These are phyloP conservation scores for Nomada hirtipes DNA, from an alignment of 2,888 invertebrate species.

Conservation along the genomic window DNA sequence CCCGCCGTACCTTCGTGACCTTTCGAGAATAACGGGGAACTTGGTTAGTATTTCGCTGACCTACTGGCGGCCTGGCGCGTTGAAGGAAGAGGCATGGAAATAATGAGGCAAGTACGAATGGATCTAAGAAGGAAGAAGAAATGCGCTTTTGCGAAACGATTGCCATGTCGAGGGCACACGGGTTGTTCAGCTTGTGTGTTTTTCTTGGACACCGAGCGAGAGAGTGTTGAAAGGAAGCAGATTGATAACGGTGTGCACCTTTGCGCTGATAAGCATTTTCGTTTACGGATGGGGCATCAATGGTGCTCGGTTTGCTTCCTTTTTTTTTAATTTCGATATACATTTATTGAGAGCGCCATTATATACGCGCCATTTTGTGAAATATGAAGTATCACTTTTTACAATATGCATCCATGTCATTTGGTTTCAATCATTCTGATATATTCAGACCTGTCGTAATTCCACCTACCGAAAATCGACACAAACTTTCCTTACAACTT, in stretches of 20 bases:
- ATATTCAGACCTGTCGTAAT: no score
- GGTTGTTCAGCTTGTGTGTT: conserved; percentile 6
- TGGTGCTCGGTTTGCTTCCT: not conserved
- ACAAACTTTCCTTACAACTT: no score
- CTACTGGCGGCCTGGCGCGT: conserved; percentile 35
- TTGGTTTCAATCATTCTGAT: no score
- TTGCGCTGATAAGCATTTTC: not conserved
- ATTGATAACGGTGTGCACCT: conserved; percentile 69
- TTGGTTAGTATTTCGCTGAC: conserved; percentile 60
- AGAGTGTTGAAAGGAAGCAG: conserved; percentile 52
- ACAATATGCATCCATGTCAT: no score
- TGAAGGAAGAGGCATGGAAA: conserved; percentile 10
- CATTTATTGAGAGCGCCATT: no score
- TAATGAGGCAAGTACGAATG: conserved; percentile 15
- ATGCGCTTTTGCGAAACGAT: conserved; percentile 30
- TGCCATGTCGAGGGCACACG: not conserved
- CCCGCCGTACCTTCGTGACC: conserved; percentile 25
- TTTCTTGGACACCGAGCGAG: conserved; percentile 29
- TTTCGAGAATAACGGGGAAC: conserved; percentile 42
- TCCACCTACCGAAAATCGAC: no score
- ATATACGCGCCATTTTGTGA: no score
- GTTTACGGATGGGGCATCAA: not conserved
- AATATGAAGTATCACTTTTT: no score
- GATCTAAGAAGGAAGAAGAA: not conserved
- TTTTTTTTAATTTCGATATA: no score